These are phyloP conservation scores for Prenolepis imparis DNA, from an alignment of 2,888 invertebrate species.

Conservation along the genomic window DNA sequence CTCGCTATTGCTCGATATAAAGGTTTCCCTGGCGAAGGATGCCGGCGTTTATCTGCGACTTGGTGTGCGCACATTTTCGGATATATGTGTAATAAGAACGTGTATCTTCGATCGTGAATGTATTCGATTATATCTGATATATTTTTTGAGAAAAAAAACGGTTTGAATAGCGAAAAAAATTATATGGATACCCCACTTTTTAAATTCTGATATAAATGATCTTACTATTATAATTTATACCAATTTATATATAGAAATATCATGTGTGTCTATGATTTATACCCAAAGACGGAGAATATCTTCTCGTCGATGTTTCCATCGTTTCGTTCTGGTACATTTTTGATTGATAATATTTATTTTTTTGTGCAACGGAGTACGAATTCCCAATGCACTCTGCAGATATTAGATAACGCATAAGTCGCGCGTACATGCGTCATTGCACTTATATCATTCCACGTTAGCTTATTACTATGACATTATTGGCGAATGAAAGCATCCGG, in stretches of 20 bases:
- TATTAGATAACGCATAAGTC: slow-evolving; percentile 38
- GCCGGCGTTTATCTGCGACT: slow-evolving; percentile 31
- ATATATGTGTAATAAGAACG: slow-evolving; percentile 19
- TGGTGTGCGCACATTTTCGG: slow-evolving; percentile 5
- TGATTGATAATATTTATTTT: slow-evolving; percentile 26
- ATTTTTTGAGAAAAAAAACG: not conserved
- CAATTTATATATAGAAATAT: slow-evolving; percentile 19
- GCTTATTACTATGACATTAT: slow-evolving; percentile 50
- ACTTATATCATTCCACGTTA: slow-evolving; percentile 10
- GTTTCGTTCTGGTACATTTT: slow-evolving; percentile 18
- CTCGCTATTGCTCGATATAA: slow-evolving; percentile 4
- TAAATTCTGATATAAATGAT: not conserved
- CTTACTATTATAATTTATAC: not conserved
- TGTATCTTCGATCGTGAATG: not conserved
- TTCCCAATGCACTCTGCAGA: not conserved
- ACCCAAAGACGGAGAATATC: not conserved
- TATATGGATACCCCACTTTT: not conserved
- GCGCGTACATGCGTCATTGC: slow-evolving; percentile 25
- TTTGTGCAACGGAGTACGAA: not conserved
- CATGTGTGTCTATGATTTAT: not conserved
- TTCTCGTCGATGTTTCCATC: not conserved
- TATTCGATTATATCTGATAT: slow-evolving; percentile 21
- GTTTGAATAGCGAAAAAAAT: not conserved
- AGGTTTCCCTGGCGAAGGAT: slow-evolving; percentile 16
- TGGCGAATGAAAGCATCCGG: slow-evolving; percentile 44